phyloP scores from a whole-genome alignment of 2,888 invertebrate species.

The Andrena marginata region DNA sequence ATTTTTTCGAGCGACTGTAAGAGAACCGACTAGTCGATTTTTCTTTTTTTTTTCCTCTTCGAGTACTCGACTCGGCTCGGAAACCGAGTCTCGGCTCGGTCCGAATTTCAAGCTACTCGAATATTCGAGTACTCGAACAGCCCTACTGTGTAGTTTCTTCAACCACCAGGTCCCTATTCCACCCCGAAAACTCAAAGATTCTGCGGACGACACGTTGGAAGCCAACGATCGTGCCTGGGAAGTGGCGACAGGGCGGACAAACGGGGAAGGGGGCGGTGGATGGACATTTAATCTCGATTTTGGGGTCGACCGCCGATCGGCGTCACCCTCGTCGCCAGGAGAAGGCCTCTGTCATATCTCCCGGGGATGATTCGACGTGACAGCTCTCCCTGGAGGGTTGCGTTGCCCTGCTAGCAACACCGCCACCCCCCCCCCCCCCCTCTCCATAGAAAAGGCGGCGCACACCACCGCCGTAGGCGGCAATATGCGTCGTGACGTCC shows the following conservation, averaged over 20 bases:
- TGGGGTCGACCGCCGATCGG: conserved; percentile 74
- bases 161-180: not conserved
- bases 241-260: conserved; percentile 22
- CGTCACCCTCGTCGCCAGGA: conserved; percentile 59
- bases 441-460: conserved; percentile 58
- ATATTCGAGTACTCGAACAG: too few relatives aligned
- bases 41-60: too few relatives aligned
- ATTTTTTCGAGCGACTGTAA: too few relatives aligned
- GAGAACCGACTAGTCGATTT: too few relatives aligned
- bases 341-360: conserved; percentile 81
- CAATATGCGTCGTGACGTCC: conserved; percentile 83
- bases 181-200: not conserved
- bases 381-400: conserved; percentile 79
- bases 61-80: too few relatives aligned
- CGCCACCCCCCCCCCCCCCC: conserved; percentile 51
- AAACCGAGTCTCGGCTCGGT: too few relatives aligned
- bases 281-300: conserved; percentile 84
- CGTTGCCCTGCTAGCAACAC: conserved; percentile 61
- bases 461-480: conserved; percentile 70
- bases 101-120: too few relatives aligned
- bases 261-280: conserved; percentile 41
- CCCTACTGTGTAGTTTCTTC: not conserved
- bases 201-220: not conserved
- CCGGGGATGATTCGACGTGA: conserved; percentile 83
- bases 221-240: conserved; percentile 3